Evolutionary conservation across 1,140 invertebrate genomes (phyloP), one percentile per base, ranked within the genome.

Genomic region (Drosophila bocqueti): DNA sequence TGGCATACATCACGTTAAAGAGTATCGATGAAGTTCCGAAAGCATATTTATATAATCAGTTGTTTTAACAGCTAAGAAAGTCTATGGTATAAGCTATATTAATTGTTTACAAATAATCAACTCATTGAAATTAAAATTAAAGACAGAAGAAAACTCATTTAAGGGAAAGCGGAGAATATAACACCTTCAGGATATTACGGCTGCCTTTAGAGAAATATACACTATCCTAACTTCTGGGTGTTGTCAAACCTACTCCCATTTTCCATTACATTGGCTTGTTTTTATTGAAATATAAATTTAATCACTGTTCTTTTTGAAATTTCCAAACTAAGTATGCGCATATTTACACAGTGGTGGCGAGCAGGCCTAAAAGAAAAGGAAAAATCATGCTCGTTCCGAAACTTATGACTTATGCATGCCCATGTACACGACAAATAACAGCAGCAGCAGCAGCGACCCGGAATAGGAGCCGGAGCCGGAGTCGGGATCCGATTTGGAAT

Each of bases 341-440:
- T 73, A 72, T 73, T 72, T 73, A 54, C 68, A 47, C 42, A 29
- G 24, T 55, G 24, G 34, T 50, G 29, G 31, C 42, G n/a, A 16
- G 49, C 18, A 43, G 61, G 55, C n/a, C 47, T 36, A 50, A 60
- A 59, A 52, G 46, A 61, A 61, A 77, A 34, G 52, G 42, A 21
- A 59, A 68, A 77, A 50, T 83, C 67, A 86, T 71, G 85, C 65
- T 64, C 55, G 66, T 65, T 60, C 79, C 16, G 21, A 69, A 55
- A 85, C 54, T 55, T 55, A 55, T 69, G 79, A 87, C 69, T 86
- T 86, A 86, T 86, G 83, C 79, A 83, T 76, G 79, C 31, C 55
- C 83, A 86, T 86, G 83, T 52, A 63, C 76, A 62, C 59, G 83
- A 79, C 79, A 83, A 87, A 82, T 79, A 83, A 69, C 49, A 83